Base-by-base conservation (phyloP, 2,797 vertebrate species). In the Helostoma temminkii region DNA sequence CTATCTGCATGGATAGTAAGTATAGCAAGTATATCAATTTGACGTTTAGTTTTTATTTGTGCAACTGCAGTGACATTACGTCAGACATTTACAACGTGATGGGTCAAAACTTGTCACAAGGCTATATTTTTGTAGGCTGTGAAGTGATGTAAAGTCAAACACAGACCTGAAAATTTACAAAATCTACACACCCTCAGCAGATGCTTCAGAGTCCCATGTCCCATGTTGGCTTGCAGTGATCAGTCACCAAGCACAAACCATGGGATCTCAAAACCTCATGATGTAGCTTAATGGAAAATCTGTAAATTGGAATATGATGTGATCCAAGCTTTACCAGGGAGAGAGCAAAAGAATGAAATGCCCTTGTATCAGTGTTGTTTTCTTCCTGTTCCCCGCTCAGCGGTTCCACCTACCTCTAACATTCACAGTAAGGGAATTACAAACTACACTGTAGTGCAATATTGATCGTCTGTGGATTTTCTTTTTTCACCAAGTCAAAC, bases 241-340 rank as follows among this genome's bases (percentile, higher is more conserved):
- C 43, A 9, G 3, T 34, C 50, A 54, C 26, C 21, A n/a, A 56
- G 66, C 25, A 22, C 48, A 69, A 82, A 66, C 37, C 30, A 19
- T n/a, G 15, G 63, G 52, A 60, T 71, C 14, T 9, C 39, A 36
- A 61, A 71, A 19, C 52, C 10, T 21, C 55, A 3, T 47, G 49
- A 45, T 52, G 26, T 34, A 25, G 57, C 71, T 80, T 81, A 68
- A 78, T 81, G 56, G 21, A 71, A 73, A 76, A 78, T 19, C 24
- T 62, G 59, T 54, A 74, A 82, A 80, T 74, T 80, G 54, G 60
- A 80, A 82, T 57, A 61, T 47, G 72, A 50, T 74, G 64, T 14
- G 19, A 74, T 54, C 43, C 36, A 45, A n/a, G 39, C 66, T 69
- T 77, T 61, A 85, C 76, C 45, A 57, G 75, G 63, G 47, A 65